Evolutionary conservation across 1,140 invertebrate species (phyloP).

Genomic region (Polypedilum vanderplanki): DNA sequence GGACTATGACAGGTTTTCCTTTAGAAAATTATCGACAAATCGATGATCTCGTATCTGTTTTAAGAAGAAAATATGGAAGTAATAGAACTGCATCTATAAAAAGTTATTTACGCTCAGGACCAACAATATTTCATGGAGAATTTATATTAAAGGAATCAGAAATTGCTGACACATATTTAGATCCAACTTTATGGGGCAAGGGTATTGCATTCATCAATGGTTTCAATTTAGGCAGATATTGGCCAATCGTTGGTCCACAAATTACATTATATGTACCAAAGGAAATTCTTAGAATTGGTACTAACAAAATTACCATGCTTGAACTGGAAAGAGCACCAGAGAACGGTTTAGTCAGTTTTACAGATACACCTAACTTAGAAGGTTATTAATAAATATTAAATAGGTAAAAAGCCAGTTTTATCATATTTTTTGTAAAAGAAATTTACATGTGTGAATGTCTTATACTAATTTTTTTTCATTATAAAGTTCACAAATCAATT

Average conservation of each 20-base stretch:
- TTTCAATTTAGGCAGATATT: slow-evolving; percentile 55
- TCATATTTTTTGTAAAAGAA: too few relatives aligned
- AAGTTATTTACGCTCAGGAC: slow-evolving; percentile 8
- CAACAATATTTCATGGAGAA: slow-evolving; percentile 26
- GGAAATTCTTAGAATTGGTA: slow-evolving; percentile 24
- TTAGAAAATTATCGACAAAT: not conserved
- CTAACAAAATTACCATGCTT: slow-evolving; percentile 28
- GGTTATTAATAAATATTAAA: not conserved
- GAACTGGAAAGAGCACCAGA: slow-evolving; percentile 28
- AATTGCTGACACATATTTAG: slow-evolving; percentile 52
- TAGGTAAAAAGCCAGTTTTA: too few relatives aligned
- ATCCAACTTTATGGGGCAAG: slow-evolving; percentile 55
- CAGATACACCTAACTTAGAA: not conserved
- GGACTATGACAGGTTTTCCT: slow-evolving; percentile 30
- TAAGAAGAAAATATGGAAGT: not conserved
- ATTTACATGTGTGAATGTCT: too few relatives aligned
- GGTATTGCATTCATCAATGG: slow-evolving; percentile 53
- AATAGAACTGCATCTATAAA: not conserved
- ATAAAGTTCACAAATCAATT: too few relatives aligned
- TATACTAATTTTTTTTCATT: too few relatives aligned
- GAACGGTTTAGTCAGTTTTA: not conserved
- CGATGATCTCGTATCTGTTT: not conserved
- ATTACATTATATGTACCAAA: slow-evolving; percentile 53
- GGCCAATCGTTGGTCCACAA: slow-evolving; percentile 56
- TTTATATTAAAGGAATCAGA: slow-evolving; percentile 2